phyloP scores from a whole-genome alignment of 2,888 invertebrate species.

The Eristalis pertinax region DNA sequence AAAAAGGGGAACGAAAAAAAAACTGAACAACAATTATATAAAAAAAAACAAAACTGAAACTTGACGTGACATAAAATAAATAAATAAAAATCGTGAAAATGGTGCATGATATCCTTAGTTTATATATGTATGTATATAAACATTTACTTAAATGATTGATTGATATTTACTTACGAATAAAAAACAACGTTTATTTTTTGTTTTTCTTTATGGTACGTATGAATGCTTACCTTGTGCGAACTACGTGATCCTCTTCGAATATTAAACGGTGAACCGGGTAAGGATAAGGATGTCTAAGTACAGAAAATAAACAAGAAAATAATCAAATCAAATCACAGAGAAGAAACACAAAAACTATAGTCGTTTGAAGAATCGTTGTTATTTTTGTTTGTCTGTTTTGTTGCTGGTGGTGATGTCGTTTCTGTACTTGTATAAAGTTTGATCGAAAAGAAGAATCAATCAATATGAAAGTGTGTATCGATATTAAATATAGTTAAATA shows the following conservation, averaged over 20 bases:
- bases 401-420: neutral
- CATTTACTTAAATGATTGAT: constrained; percentile 37
- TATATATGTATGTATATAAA: constrained; percentile 18
- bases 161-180: constrained; percentile 50
- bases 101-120: constrained; percentile 70
- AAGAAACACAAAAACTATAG: constrained; percentile 68
- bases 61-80: constrained; percentile 65
- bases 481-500: neutral
- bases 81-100: constrained; percentile 47
- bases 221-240: constrained; percentile 86
- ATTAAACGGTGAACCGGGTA: constrained; percentile 98
- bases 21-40: constrained; percentile 32
- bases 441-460: neutral
- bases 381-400: neutral
- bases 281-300: constrained; percentile 94
- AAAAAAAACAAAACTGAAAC: constrained; percentile 33
- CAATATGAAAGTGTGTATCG: neutral
- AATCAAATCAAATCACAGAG: constrained; percentile 70
- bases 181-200: neutral
- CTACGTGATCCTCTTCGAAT: constrained; percentile 94
- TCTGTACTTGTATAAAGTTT: constrained; percentile 12
- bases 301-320: constrained; percentile 72
- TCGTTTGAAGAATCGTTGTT: constrained; percentile 43
- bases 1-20: too few relatives aligned
- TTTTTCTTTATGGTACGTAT: neutral